Evolutionary conservation across 2,113 vertebrate species (phyloP), one percentile per base, ranked within the genome.

Genomic region (Misgurnus anguillicaudatus): DNA sequence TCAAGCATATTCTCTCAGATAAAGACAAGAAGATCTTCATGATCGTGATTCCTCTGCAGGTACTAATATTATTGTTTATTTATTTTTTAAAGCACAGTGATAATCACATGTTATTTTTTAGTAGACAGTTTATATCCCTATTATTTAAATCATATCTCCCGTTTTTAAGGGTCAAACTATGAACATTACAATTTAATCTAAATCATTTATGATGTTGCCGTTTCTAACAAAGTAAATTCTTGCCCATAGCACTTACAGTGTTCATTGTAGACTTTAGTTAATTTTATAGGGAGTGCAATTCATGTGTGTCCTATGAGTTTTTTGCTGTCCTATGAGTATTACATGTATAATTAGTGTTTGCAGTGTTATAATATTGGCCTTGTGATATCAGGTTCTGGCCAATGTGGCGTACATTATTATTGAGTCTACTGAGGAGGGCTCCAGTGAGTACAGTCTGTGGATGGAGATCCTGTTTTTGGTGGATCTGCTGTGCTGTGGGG

Each of bases 1-100:
- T 96, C 45, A 96, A 96, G 79, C 94, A 95, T 87, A 95, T 95
- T 85, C 92, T 96, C 16, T 96, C 87, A 6, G 87, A 88, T 75
- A 96, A 96, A 83, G 94, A 95, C 89, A 96, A 95, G 83, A 96
- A 95, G 87, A 95, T 96, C 72, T 96, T 96, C 88, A 95, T 96
- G 95, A 94, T 96, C 3, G 95, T 96, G 82, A 96, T 96, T 82
- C 94, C 95, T 0, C 92, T 96, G 21, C 95, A 96, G 94, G 94
- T 96, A 82, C 86, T 76, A 41, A 19, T 21, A 3, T 9, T 19
- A 24, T 14, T 47, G 13, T 16, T 19, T 17, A 19, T 16, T 16
- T 5, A 24, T 31, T 31, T 31, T 60, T 60, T 19, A 21, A 19
- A 19, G 57, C 19, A 10, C 57, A 3, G 57, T 60, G 57, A 2